Evolutionary conservation across 2,888 invertebrate species (phyloP).

Genomic region (Smittia aterrima): DNA sequence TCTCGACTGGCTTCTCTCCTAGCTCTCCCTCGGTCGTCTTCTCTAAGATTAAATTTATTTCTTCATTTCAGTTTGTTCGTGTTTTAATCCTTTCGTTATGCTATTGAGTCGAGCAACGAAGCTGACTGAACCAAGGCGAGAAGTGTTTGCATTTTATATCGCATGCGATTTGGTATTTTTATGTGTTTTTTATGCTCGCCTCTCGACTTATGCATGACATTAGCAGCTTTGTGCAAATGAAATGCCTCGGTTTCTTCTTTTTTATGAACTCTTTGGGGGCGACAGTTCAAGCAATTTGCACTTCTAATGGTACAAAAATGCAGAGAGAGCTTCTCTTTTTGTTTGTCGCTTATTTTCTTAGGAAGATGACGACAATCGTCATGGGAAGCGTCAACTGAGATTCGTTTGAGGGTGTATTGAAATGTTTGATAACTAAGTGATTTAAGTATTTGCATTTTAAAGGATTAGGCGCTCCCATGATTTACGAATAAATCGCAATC

Average conservation of each 20-base stretch:
- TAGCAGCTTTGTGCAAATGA: constrained; percentile 12
- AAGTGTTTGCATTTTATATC: constrained; percentile 18
- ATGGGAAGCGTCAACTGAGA: background rate
- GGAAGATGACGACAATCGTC: background rate
- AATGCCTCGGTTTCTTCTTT: constrained; percentile 11
- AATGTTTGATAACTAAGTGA: too few species aligned
- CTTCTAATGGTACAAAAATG: constrained; percentile 13
- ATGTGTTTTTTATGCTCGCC: constrained; percentile 28
- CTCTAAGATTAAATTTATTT: constrained; percentile 24
- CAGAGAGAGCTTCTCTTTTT: constrained; percentile 16
- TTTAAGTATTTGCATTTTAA: too few species aligned
- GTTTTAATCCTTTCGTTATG: constrained; percentile 24
- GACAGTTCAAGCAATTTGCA: constrained; percentile 28
- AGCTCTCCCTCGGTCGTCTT: background rate
- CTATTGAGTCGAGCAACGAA: background rate
- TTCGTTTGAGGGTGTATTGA: too few species aligned
- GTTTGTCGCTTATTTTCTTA: background rate
- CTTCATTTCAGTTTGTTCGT: constrained; percentile 23
- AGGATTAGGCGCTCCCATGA: background rate
- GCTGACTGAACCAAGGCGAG: background rate
- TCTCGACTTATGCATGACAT: constrained; percentile 16
- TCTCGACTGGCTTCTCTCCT: background rate
- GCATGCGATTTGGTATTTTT: constrained; percentile 20
- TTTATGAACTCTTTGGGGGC: constrained; percentile 26
- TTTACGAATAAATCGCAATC: background rate